phyloP scores from a whole-genome alignment of 2,888 invertebrate species.

The Scotopteryx bipunctaria region DNA sequence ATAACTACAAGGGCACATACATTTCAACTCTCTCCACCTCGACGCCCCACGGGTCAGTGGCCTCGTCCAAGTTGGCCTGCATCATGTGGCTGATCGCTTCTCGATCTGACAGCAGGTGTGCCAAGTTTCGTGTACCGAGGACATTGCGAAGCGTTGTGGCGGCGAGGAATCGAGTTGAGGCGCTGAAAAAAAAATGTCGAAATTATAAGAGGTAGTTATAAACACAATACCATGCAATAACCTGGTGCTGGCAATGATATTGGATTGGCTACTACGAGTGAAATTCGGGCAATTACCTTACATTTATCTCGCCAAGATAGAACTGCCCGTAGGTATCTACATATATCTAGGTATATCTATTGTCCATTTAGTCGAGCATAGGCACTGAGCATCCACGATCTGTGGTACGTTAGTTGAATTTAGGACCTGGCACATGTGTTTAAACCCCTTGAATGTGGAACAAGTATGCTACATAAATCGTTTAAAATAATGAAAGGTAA shows the following conservation, averaged over 20 bases:
- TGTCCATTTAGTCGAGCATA: too few relatives aligned
- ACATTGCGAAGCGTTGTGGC: constrained; percentile 95
- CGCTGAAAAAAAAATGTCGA: constrained; percentile 72
- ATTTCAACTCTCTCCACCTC: constrained; percentile 98
- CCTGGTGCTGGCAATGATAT: too few relatives aligned
- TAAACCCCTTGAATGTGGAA: too few relatives aligned
- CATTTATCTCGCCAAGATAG: too few relatives aligned
- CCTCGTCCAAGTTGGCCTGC: constrained; percentile 93
- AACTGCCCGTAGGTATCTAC: too few relatives aligned
- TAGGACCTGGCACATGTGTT: too few relatives aligned
- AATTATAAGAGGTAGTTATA: background rate
- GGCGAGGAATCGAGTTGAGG: constrained; percentile 91
- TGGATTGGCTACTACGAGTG: too few relatives aligned
- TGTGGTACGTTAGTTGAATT: too few relatives aligned
- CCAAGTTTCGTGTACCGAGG: constrained; percentile 94
- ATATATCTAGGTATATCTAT: too few relatives aligned
- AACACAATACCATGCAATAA: background rate
- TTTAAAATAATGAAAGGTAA: background rate
- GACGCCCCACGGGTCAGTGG: constrained; percentile 96
- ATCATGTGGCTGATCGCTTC: constrained; percentile 96
- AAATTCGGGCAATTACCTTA: too few relatives aligned
- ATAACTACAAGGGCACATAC: too few relatives aligned
- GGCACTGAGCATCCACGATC: too few relatives aligned
- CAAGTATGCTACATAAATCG: background rate
- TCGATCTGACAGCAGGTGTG: constrained; percentile 95